Evolutionary conservation across 2,888 invertebrate species (phyloP), one percentile per base, ranked within the genome.

Genomic region (Onchidella celtica): DNA sequence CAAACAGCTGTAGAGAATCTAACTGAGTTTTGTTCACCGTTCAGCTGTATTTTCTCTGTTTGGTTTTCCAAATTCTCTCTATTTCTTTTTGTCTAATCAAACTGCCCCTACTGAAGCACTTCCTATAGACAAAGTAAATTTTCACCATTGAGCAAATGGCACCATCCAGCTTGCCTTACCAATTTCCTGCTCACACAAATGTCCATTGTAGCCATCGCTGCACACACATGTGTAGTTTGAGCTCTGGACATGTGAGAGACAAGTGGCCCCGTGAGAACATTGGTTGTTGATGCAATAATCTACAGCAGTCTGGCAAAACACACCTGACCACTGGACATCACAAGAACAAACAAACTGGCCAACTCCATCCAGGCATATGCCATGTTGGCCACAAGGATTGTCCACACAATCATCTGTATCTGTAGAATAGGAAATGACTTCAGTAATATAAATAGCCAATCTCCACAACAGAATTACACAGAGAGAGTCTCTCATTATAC

Each of bases 301-400:
- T 74, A 61, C 61, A n/a, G 55, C 29, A 57, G 38, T 21, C 63
- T 74, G 36, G 74, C 74, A 74, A 24, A 2, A 34, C n/a, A 24
- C 24, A 61, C 74, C 74, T 55, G 59, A 63, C 74, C 74, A 74
- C 1, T 1, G 24, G 1, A 61, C 36, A 14, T 21, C 55, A 32
- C 74, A 74, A 24, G n/a, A 59, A 63, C 74, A 74, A n/a, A 38
- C 38, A n/a, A 63, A 59, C 1, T 3, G 4, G 66, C 55, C 66
- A 38, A 14, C 29, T 66, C 34, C 55, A 47, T 76, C 66, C 38
- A 66, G 40, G 47, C 76, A 66, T 40, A 34, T 65, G n/a, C 66
- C 66, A 66, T 76, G 66, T 4, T 4, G 32, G 47, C 66, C 55
- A 76, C 65, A 76, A 9, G 76, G 38, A 24, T 66, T 21, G n/a